Base-by-base conservation (phyloP, 2,888 invertebrate species). In the Serripes groenlandicus region DNA sequence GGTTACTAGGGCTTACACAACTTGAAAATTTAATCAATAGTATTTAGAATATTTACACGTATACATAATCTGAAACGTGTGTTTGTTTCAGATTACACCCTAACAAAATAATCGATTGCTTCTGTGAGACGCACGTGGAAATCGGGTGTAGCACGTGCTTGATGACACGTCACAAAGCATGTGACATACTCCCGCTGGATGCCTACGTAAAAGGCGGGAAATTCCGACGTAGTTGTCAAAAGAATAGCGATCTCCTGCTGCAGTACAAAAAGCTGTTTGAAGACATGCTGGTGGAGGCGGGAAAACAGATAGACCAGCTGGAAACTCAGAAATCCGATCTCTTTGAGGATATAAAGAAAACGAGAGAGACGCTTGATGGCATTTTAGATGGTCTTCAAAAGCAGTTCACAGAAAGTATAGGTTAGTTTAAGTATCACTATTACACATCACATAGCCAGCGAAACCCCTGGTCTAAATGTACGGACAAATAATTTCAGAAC, bases 251-350 rank as follows among this genome's bases (percentile, higher is more conserved):
- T 23, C 72, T 85, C 32, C 37, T 85, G 9, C 76, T 75, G n/a
- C 84, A 85, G 28, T 85, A 81, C 32, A 71, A 66, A 62, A 85
- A 81, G 49, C 66, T 85, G 35, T 85, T 81, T 56, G 84, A 85
- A 66, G 81, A 81, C 26, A 62, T 78, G 35, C 60, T 85, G 4
- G 78, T 78, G 0, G 78, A 78, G 26, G 70, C 74, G 1, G 76
- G 76, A 9, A 75, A 78, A 23, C 78, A 81, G 60, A n/a, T 81
- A 3, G 81, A 85, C 35, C 37, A 66, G 3, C 62, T 85, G 28
- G 78, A 85, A 9, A 69, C 72, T 9, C 72, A 78, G 32, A 85
- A 76, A 42, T 21, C 54, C 5, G 49, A 37, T 23, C 21, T 78
- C 15, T n/a, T 85, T 23, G 81, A 81, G 15, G 75, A 78, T 3